Conservation (phyloP, 1,140 invertebrate genomes). For the Drosophila littoralis region DNA sequence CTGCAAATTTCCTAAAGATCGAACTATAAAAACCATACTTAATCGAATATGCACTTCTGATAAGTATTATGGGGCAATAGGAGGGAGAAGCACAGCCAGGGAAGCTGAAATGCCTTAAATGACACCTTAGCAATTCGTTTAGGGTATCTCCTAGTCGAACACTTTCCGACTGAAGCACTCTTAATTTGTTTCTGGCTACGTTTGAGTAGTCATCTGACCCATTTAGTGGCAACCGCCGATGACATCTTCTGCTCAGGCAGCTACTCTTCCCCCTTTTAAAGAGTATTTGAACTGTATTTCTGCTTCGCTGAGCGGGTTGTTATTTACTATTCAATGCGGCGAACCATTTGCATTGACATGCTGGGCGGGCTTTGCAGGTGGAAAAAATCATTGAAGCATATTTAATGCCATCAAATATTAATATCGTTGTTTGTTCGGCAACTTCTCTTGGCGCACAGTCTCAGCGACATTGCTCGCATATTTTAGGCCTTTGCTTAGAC, state of each 20-base stretch:
- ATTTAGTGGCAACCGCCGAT: conserved; percentile 12
- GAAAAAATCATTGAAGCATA: conserved; percentile 63
- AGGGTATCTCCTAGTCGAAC: no score
- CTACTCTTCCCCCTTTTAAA: background rate
- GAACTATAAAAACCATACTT: no score
- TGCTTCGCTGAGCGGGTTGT: conserved; percentile 38
- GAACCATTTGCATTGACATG: conserved; percentile 53
- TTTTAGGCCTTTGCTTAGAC: conserved; percentile 34
- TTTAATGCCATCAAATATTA: conserved; percentile 67
- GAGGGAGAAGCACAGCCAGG: no score
- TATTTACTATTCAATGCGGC: conserved; percentile 58
- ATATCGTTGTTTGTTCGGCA: conserved; percentile 53
- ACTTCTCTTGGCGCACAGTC: conserved; percentile 25
- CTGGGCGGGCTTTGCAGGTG: conserved; percentile 25
- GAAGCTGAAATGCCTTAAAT: no score
- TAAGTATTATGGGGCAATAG: no score
- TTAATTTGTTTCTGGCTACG: conserved; percentile 35
- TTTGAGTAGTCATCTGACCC: conserved; percentile 40
- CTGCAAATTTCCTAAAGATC: no score
- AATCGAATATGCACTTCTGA: no score
- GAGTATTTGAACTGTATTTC: conserved; percentile 37
- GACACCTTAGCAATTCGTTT: no score
- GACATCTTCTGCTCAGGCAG: background rate
- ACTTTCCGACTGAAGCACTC: background rate
- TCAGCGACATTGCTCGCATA: conserved; percentile 48